Base-by-base conservation (phyloP, 2,888 invertebrate genomes). In the Cephus nigrinus region DNA sequence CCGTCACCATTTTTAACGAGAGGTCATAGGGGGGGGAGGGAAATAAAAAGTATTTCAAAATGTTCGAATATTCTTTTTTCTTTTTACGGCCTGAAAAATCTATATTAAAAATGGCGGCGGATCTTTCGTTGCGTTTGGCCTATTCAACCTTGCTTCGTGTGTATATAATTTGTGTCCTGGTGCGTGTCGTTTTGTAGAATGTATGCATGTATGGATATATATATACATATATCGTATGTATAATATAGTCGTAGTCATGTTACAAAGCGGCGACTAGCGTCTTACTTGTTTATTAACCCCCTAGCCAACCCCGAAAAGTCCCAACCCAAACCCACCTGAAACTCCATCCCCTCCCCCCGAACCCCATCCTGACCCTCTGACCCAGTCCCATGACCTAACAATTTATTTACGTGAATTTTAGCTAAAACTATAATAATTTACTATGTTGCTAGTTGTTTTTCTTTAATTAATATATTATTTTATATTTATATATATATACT, bases 351-450 rank as follows among this genome's bases (percentile, higher is more conserved):
- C 68, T 68, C 73, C 36, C 75, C 35, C 33, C 11, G 0, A 12
- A 68, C 36, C 76, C 30, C 40, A 15, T 15, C 40, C 15, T 15
- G 40, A 40, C 40, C 40, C 15, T 40, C 15, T 40, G 40, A 40
- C 40, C 15, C 40, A 15, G 40, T 40, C 33, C 33, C 36, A 33
- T 31, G 33, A 73, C 78, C 80, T 83, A 82, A 82, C 81, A 81
- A 82, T 85, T 82, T 78, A 76, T 83, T 80, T 79, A 83, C 81
- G 83, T 83, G 82, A 85, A 86, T 87, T 86, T 84, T 84, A 84
- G 82, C 87, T 89, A 89, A 85, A 87, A 86, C 86, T 89, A 89
- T 87, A 87, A 86, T 88, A 89, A 90, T 90, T 89, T 87, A 88
- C 89, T 90, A 90, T 85, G 84, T 86, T 83, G 85, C 86, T 90